Base-by-base conservation (phyloP, 2,113 vertebrate species). In the Conger conger region DNA sequence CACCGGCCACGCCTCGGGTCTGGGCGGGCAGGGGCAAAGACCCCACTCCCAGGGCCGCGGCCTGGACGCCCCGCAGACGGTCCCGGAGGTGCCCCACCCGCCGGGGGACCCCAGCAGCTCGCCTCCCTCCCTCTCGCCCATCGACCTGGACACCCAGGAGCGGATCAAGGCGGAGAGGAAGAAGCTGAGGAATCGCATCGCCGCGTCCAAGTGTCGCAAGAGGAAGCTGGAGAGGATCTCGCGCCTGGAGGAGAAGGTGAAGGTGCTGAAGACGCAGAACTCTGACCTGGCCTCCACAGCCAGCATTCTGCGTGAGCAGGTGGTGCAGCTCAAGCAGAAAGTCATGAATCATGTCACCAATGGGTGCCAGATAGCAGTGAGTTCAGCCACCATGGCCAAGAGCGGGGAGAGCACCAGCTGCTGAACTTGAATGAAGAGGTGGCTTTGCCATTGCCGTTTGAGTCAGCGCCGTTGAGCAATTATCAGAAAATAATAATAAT, bases 11-110 rank as follows among this genome's bases (percentile, higher is more conserved):
- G 76, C 87, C 23, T 36, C 73, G 93, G 16, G 94, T 95, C 84
- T 93, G 94, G 1, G 95, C 96, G 50, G 96, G 94, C 93, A 97
- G 96, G 91, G 91, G 95, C 85, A 93, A 95, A 8, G 97, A 96
- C 76, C 95, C 96, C 0, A 95, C 96, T 36, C 95, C 95, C 60
- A 87, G 3, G 84, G 86, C 6, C 86, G 91, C 18, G 84, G 88
- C 30, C 85, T 92, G 82, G 93, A 93, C 4, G 93, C 93, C 77
- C 93, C 93, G 15, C 93, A 94, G 87, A 94, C 91, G 0, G 93
- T 93, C 35, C 93, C 93, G 5, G 92, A 93, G 79, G 91, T 91
- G 9, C 88, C 90, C 1, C 89, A 88, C 82, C 57, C 87, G 54
- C 82, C 81, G 20, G 88, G 78, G 57, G 91, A 85, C 6, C 90